Evolutionary conservation across 2,797 vertebrate genomes (phyloP), one percentile per base, ranked within the genome.

Genomic region (Thamnophis elegans): DNA sequence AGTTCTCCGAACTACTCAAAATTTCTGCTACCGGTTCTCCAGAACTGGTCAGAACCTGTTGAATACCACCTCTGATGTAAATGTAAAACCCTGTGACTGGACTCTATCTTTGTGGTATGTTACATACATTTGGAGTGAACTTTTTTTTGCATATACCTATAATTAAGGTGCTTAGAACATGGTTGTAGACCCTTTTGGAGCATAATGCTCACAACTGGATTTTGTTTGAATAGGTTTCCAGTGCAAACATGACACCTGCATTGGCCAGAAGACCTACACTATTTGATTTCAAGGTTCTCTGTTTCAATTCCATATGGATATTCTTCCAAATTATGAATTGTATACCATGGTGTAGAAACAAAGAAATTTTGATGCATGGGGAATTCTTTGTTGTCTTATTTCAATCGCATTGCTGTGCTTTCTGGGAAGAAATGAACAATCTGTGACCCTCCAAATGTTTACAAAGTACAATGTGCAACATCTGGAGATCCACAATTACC

Each of bases 131-230:
- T 94, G 94, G 92, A 94, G 91, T 93, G 5, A 3, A 95, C 95
- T n/a, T 89, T 97, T 95, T 94, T 55, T 92, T 2, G 55, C 90
- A 36, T 0, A 26, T 47, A 25, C 94, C 36, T 95, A 42, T 95
- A 97, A 96, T 96, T 95, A 96, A 95, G 93, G 94, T 94, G 94
- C 90, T 96, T 95, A 95, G 91, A 95, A 96, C 93, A 93, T 93
- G 93, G 47, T 90, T 90, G 42, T 90, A 42, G 54, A 47, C 25
- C 25, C 6, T 78, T 89, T 90, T 56, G 22, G 47, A 22, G 5
- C 20, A 32, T 78, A 13, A 78, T 78, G 53, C 22, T 56, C 14
- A 82, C 10, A 58, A 47, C 10, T 47, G 22, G 53, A 36, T 11
- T 58, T 55, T 90, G 42, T 22, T 58, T 90, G 65, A 55, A 28